Evolutionary conservation across 2,888 invertebrate genomes (phyloP).

Genomic region (Saturnia japonica): DNA sequence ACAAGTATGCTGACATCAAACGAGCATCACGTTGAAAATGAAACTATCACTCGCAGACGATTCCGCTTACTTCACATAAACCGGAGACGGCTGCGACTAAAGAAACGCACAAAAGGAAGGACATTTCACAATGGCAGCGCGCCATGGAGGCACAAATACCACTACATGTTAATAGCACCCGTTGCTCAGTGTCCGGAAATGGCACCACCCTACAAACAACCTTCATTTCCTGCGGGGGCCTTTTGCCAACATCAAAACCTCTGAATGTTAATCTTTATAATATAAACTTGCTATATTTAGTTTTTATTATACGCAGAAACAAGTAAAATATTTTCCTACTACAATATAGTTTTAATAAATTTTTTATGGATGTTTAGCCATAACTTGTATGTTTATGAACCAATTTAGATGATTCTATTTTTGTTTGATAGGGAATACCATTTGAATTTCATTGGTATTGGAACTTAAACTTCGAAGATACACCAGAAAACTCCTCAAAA

Average conservation of each 20-base stretch:
- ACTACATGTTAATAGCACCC: conserved; percentile 54
- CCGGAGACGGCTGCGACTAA: conserved; percentile 19
- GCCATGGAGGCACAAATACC: conserved; percentile 56
- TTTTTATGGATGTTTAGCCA: no score
- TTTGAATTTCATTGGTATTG: no score
- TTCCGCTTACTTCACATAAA: conserved; percentile 26
- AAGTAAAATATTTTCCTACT: no score
- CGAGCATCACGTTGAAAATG: not conserved
- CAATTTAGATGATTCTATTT: no score
- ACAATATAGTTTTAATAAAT: no score
- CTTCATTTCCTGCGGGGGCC: conserved; percentile 71
- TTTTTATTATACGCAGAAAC: not conserved
- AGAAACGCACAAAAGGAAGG: conserved; percentile 41
- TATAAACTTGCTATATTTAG: not conserved
- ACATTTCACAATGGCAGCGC: conserved; percentile 47
- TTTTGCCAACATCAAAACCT: conserved; percentile 45
- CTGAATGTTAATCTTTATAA: conserved; percentile 4
- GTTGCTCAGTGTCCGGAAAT: conserved; percentile 54
- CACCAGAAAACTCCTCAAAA: no score
- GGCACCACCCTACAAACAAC: conserved; percentile 68
- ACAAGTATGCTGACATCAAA: not conserved
- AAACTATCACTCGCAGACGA: conserved; percentile 15
- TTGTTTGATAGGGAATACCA: no score
- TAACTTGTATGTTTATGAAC: no score
- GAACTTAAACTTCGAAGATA: no score